Base-by-base conservation (phyloP, 2,113 vertebrate genomes). In the Serinus canaria region DNA sequence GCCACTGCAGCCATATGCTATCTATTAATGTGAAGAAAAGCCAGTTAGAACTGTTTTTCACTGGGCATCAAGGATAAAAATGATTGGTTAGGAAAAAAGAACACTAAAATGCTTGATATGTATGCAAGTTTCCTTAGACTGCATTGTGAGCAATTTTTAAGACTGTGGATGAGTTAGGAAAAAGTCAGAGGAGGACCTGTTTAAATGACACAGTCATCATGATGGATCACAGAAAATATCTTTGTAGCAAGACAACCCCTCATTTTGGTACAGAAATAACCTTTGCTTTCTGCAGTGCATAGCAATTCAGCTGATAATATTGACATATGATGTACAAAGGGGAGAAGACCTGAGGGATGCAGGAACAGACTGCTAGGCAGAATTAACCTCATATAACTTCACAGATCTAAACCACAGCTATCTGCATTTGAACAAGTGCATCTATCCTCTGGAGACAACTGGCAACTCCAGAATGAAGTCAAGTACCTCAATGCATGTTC, bases 21-120 rank as follows among this genome's bases (percentile, higher is more conserved):
- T 83, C 79, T 87, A 83, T 90, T 90, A 93, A 87, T 41, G 17
- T 55, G 55, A 89, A 80, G 33, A 73, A 92, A 95, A 72, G 39
- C 2, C 47, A 87, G 39, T 35, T 91, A 67, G 47, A 89, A 77
- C 28, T 55, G 55, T 70, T 95, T 39, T 77, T 91, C 43, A 44
- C 43, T 70, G 46, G 78, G 4, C 46, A 95, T 91, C 84, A 84
- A 69, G 35, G 49, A 73, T 56, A 47, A 79, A 94, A 94, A 79
- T 13, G 4, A 8, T 20, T 73, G 39, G 31, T 79, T 75, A 75
- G 55, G 46, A 35, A 56, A 76, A 76, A 72, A 76, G 6, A 11
- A 0, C 0, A 31, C 13, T 69, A 33, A 72, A 72, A 15, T 52
- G 10, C 9, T 83, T 39, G 9, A 62, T 60, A 39, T 2, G 27